Evolutionary conservation across 2,113 vertebrate genomes (phyloP).

Genomic region (Vulpes lagopus): DNA sequence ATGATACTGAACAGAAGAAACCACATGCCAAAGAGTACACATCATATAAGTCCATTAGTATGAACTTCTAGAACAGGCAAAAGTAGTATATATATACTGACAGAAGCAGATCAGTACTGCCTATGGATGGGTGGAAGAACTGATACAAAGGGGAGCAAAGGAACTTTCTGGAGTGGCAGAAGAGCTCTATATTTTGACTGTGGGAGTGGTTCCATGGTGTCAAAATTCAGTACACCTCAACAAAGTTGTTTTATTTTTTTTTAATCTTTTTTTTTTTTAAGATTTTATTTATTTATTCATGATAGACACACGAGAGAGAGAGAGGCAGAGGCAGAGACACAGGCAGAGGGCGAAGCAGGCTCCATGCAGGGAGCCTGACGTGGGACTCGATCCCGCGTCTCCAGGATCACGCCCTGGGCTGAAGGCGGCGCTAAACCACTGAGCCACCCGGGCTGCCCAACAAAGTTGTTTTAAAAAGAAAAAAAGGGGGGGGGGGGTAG

Average conservation of each 20-base stretch:
- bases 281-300: no score
- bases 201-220: background rate
- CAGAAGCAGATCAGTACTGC: background rate
- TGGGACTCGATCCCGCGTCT: no score
- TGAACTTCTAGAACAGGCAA: slow-evolving; percentile 4
- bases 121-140: background rate
- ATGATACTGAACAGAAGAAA: background rate
- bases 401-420: no score
- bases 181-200: background rate
- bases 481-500: no score
- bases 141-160: background rate
- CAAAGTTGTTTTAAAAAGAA: no score
- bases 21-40: slow-evolving; percentile 6
- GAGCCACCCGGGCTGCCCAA: no score
- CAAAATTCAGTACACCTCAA: slow-evolving; percentile 3
- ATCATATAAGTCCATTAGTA: background rate
- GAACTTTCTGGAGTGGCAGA: background rate
- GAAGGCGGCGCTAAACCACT: no score
- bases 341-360: no score
- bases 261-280: no score
- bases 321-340: no score
- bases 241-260: background rate
- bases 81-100: background rate
- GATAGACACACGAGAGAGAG: no score
- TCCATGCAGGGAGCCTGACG: no score